Percentiles rank a stretch among this genome's conserved stretches.
These are phyloP conservation scores for Notarius lentiginosus DNA, from an alignment of 2,113 vertebrate genomes.

Conservation along the genomic window DNA sequence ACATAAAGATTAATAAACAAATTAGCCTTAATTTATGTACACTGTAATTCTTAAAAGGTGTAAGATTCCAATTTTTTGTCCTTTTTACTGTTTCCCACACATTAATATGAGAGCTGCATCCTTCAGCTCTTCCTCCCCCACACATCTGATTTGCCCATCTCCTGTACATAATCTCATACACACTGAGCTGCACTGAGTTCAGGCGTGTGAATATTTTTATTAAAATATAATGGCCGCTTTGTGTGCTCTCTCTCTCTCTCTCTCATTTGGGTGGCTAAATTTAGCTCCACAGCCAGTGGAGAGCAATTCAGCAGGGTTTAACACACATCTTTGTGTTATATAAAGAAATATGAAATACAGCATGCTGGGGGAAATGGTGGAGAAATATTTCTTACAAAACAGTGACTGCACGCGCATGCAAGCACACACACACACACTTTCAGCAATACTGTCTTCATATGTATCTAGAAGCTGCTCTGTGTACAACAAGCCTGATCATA, in stretches of 20 bases:
- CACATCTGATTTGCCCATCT: neutral
- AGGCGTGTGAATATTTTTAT: conserved; percentile 55
- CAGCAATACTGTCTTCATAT: neutral
- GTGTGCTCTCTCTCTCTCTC: conserved; percentile 5
- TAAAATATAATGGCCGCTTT: conserved; percentile 37
- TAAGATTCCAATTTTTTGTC: no score
- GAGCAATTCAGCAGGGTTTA: conserved; percentile 61
- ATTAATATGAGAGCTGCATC: neutral
- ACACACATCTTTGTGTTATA: conserved; percentile 66
- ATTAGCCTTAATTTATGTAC: neutral
- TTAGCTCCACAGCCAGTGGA: conserved; percentile 65
- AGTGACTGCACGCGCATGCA: neutral
- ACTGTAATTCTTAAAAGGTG: neutral
- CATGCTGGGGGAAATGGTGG: conserved; percentile 14
- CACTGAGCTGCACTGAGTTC: conserved; percentile 43
- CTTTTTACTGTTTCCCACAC: neutral
- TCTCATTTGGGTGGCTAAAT: conserved; percentile 59
- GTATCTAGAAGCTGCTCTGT: neutral
- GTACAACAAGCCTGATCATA: neutral
- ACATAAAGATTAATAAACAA: neutral
- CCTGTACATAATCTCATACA: conserved; percentile 34
- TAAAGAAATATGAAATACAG: conserved; percentile 63
- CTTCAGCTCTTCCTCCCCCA: conserved; percentile 6
- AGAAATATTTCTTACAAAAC: neutral
- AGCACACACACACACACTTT: neutral